A percentile compares a stretch with the other conserved stretches of the same genome.
These are phyloP conservation scores for Megastigmus dorsalis DNA, from an alignment of 2,888 invertebrate species.

Conservation along the genomic window DNA sequence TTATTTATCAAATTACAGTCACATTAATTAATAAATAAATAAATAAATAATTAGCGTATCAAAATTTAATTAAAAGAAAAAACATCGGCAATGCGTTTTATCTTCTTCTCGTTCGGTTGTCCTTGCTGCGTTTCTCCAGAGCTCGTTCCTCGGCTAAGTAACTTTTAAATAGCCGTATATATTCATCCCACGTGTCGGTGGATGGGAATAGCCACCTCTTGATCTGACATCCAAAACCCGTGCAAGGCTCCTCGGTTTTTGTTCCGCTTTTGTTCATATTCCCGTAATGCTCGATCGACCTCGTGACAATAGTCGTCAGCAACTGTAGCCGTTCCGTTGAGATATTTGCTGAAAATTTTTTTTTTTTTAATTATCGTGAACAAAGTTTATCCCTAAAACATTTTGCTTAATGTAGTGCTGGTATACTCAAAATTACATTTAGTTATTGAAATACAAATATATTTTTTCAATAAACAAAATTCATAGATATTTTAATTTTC, in stretches of 20 bases:
- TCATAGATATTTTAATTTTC: too few species aligned
- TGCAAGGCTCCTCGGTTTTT: conserved; percentile 72
- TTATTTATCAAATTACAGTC: neutral
- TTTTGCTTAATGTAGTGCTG: too few species aligned
- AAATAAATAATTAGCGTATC: conserved; percentile 39
- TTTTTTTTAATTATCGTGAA: too few species aligned
- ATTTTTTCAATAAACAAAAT: too few species aligned
- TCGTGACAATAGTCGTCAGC: conserved; percentile 61
- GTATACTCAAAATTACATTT: too few species aligned
- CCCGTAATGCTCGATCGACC: conserved; percentile 63
- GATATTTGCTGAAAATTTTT: conserved; percentile 26
- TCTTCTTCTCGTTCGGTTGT: conserved; percentile 20
- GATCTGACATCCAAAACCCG: conserved; percentile 75
- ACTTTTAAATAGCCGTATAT: conserved; percentile 61
- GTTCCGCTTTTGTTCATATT: conserved; percentile 57
- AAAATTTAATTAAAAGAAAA: neutral
- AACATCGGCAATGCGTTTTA: neutral
- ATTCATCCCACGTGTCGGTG: conserved; percentile 64
- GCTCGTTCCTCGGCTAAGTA: conserved; percentile 62
- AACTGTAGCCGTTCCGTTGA: conserved; percentile 19
- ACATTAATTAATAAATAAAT: conserved; percentile 55
- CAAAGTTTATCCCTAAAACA: too few species aligned
- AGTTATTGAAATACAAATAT: too few species aligned
- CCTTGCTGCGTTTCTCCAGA: neutral
- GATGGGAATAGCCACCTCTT: conserved; percentile 63